Base-by-base conservation (phyloP, 2,113 vertebrate genomes). In the Clinocottus analis region DNA sequence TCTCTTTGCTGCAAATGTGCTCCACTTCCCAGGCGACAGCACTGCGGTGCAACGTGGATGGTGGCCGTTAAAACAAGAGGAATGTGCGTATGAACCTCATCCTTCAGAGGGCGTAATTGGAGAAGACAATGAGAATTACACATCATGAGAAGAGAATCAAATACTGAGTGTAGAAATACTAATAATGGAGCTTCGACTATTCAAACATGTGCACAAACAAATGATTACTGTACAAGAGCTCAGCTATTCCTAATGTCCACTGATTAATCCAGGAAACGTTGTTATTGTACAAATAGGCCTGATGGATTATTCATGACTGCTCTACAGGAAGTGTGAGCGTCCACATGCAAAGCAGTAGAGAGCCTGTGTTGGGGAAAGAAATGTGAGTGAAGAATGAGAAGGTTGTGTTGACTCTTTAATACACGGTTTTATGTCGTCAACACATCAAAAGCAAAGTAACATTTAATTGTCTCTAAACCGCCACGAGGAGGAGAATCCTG, bases 1-100 rank as follows among this genome's bases (percentile, higher is more conserved):
- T 43, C 6, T 61, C 10, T 41, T 72, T 45, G 43, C 55, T 58
- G 5, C 6, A 13, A 53, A 55, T 75, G 37, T 12, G 56, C 73
- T 68, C 69, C 31, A 71, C 41, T 75, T 80, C 75, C 77, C 63
- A 66, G 60, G 41, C 68, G 41, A 53, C 37, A 1, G 25, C 25
- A 55, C 63, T 53, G 60, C 53, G 39, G 37, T 8, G 21, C 51
- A 49, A 58, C 63, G 53, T 6, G 27, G 60, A 55, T 0, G 45
- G n/a, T 49, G 68, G 37, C 71, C 67, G 16, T 56, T 60, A 61
- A 61, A 75, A 41, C 21, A 60, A 60, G 29, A 70, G 45, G 16
- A 56, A 79, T 31, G 37, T 6, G 60, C 14, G 23, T 31, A 45
- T 29, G 4, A 33, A 25, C 33, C 11, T 73, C 45, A 41, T 19